phyloP scores from a whole-genome alignment of 2,797 vertebrate species.

The Helicolenus hilgendorfi region DNA sequence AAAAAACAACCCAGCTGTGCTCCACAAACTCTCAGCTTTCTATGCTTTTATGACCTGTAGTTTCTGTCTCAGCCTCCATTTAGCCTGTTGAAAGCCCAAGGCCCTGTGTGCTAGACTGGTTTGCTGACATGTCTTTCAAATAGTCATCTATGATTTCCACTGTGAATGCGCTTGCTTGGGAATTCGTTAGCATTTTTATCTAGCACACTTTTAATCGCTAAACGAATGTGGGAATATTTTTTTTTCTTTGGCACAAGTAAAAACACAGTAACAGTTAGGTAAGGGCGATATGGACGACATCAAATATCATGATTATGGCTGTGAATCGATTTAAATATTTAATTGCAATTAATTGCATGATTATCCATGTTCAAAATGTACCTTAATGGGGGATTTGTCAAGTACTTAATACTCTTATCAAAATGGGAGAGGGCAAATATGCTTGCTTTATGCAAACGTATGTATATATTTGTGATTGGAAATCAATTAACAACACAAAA shows the following conservation, averaged over 20 bases:
- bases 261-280: too few species aligned
- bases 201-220: neutral
- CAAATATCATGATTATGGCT: too few species aligned
- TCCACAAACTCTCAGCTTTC: conserved; percentile 3
- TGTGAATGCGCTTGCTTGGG: neutral
- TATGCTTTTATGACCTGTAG: conserved; percentile 4
- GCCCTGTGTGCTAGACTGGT: neutral
- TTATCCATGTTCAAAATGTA: too few species aligned
- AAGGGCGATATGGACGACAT: too few species aligned
- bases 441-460: too few species aligned
- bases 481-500: too few species aligned
- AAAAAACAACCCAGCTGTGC: neutral
- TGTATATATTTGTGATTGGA: too few species aligned
- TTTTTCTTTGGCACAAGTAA: neutral
- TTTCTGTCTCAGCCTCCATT: conserved; percentile 26
- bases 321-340: too few species aligned
- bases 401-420: too few species aligned
- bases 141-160: neutral
- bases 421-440: too few species aligned
- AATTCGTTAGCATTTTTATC: neutral
- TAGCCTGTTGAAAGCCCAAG: conserved; percentile 11
- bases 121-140: neutral
- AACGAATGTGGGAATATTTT: neutral
- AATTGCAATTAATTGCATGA: too few species aligned
- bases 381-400: too few species aligned